Base-by-base conservation (phyloP, 2,888 invertebrate species). In the Eurytoma californica region DNA sequence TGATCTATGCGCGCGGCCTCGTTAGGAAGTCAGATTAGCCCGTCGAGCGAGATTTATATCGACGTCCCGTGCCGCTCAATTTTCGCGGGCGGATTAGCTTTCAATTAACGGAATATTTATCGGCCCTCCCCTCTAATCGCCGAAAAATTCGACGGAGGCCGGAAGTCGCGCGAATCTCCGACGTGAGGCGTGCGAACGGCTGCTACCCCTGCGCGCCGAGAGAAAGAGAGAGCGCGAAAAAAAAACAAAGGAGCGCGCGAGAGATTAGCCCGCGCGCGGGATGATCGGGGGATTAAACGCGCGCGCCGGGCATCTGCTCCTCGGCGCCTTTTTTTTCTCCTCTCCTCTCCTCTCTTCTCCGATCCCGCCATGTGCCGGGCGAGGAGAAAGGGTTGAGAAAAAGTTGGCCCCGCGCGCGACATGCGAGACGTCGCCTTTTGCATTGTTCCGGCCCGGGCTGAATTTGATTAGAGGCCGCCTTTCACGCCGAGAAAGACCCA, bases 121-220 rank as follows among this genome's bases (percentile, higher is more conserved):
- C 77, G 81, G 75, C 18, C 28, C 14, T 12, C 28, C 58, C 49
- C 65, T n/a, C 75, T 88, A 87, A 87, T 87, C 78, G 82, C 82
- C 79, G 49, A 57, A 70, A 70, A 66, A 77, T 77, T 69, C 63
- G 66, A 24, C 24, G 24, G 1, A 24, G 12, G 61, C 0, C 14
- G 51, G 20, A 61, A 28, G 83, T 84, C 86, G 87, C 88, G 88
- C 89, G 88, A 89, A 87, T 87, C 88, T 87, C 87, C 86, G 87
- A 18, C 3, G 4, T 58, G 30, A 57, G 63, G 68, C 20, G 57
- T 9, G 58, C 39, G 39, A 39, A 39, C 39, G 39, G 9, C 9
- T 39, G 39, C 39, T 9, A 39, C 7, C 39, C 39, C 39, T 39
- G 5, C 24, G 51, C 20, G 53, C 16, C 1, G 39, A n/a, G 28